Percentiles rank a stretch among this genome's conserved stretches.
Evolutionary conservation across 30 jellyfish, hydroid and myxozoan genomes (phyloP).

Genomic region (Aurelia aurita): DNA sequence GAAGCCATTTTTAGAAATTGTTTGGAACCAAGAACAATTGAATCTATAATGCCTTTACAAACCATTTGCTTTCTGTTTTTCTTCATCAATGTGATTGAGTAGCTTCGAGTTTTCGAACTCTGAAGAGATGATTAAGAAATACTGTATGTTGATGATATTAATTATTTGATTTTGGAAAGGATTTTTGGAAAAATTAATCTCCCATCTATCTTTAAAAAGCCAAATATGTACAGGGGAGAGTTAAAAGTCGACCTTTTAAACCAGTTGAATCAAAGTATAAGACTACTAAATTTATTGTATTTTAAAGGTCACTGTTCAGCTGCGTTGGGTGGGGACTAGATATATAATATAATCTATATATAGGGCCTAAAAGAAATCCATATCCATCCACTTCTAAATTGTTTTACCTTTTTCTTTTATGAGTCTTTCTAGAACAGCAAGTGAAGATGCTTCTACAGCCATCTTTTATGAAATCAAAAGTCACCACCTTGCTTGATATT

Average conservation of each 20-base stretch:
- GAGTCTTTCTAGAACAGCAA: slow-evolving; percentile 49
- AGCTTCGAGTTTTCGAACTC: slow-evolving; percentile 50
- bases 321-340: too few relatives aligned
- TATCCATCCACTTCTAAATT: not conserved
- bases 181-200: not conserved
- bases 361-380: not conserved
- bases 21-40: not conserved
- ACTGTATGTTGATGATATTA: too few relatives aligned
- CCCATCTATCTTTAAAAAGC: too few relatives aligned
- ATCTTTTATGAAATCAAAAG: not conserved
- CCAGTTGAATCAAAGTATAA: too few relatives aligned
- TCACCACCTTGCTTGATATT: not conserved
- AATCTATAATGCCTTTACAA: not conserved
- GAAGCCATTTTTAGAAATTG: not conserved
- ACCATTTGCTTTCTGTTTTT: slow-evolving; percentile 42
- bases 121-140: not conserved
- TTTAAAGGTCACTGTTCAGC: too few relatives aligned
- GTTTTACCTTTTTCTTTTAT: slow-evolving; percentile 52
- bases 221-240: too few relatives aligned
- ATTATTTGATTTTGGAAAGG: not conserved
- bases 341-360: too few relatives aligned
- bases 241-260: too few relatives aligned
- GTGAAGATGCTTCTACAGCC: slow-evolving; percentile 28
- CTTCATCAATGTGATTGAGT: slow-evolving; percentile 45
- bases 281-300: too few relatives aligned